phyloP scores from a whole-genome alignment of 2,113 vertebrate genomes.

The Calypte anna region DNA sequence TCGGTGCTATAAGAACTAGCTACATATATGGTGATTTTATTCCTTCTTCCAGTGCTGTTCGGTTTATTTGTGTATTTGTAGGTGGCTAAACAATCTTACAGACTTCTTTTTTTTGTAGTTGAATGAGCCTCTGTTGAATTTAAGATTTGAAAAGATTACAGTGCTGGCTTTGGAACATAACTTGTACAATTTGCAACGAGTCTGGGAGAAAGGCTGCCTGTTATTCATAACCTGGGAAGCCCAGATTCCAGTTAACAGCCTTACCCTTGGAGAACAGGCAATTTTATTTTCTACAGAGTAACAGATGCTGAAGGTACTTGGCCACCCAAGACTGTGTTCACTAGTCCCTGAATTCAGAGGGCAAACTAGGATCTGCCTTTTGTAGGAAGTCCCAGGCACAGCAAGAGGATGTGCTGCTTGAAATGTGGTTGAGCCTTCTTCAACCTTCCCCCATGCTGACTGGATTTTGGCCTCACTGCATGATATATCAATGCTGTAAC shows the following conservation, averaged over 20 bases:
- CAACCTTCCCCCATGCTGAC: not conserved
- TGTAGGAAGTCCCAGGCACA: not conserved
- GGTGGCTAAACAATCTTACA: constrained; percentile 36
- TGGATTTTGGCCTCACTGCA: not conserved
- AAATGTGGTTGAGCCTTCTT: not conserved
- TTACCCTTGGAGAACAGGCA: not conserved
- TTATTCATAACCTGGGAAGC: constrained; percentile 7
- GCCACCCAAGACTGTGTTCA: not conserved
- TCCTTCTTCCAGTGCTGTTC: not conserved
- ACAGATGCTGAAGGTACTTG: constrained; percentile 5
- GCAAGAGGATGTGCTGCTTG: not conserved
- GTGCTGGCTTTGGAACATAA: not conserved
- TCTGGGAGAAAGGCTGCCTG: not conserved
- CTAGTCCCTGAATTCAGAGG: not conserved
- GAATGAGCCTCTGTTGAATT: not conserved
- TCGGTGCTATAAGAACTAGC: constrained; percentile 51
- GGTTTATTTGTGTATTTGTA: constrained; percentile 29
- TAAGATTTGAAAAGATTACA: constrained; percentile 28
- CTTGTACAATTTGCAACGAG: constrained; percentile 28
- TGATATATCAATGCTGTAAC: not conserved
- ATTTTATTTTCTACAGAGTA: not conserved
- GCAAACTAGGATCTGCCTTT: not conserved
- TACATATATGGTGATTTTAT: constrained; percentile 55
- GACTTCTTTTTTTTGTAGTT: not conserved
- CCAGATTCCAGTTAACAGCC: constrained; percentile 16